Conservation (phyloP, 2,113 vertebrate genomes). For the Chinchilla lanigera region DNA sequence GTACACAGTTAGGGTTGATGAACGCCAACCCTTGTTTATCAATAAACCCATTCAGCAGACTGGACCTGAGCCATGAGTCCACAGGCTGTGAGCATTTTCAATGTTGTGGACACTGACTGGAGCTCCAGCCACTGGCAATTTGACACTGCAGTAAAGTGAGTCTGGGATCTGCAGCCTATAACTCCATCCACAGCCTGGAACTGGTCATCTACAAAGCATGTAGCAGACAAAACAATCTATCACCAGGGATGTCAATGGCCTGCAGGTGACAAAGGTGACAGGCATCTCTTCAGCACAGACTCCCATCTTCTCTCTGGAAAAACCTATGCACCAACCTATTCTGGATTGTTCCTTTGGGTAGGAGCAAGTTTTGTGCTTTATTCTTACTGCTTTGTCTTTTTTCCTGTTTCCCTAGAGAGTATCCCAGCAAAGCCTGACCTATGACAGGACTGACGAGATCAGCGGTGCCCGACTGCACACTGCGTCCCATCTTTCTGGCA, state of each 20-base stretch:
- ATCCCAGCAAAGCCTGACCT: neutral
- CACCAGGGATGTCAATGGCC: neutral
- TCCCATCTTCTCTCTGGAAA: neutral
- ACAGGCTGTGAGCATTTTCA: neutral
- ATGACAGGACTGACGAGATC: fast-evolving
- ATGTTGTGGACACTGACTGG: fast-evolving
- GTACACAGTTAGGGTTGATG: neutral
- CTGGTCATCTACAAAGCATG: neutral
- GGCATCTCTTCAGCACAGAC: neutral
- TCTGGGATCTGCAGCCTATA: neutral
- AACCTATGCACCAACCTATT: neutral
- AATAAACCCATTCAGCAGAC: neutral
- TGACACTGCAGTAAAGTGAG: neutral
- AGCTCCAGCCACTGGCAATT: neutral
- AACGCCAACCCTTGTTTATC: neutral
- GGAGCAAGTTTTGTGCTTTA: neutral
- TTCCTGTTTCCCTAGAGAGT: neutral
- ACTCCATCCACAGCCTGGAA: neutral
- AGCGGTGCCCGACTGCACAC: fast-evolving
- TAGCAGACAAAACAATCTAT: neutral
- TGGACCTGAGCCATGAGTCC: neutral
- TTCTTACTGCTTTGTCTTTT: neutral
- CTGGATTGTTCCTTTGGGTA: neutral
- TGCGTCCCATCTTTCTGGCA: neutral
- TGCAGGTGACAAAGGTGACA: neutral